Evolutionary conservation across 2,888 invertebrate species (phyloP), one percentile per base, ranked within the genome.

Genomic region (Helobdella robusta): DNA sequence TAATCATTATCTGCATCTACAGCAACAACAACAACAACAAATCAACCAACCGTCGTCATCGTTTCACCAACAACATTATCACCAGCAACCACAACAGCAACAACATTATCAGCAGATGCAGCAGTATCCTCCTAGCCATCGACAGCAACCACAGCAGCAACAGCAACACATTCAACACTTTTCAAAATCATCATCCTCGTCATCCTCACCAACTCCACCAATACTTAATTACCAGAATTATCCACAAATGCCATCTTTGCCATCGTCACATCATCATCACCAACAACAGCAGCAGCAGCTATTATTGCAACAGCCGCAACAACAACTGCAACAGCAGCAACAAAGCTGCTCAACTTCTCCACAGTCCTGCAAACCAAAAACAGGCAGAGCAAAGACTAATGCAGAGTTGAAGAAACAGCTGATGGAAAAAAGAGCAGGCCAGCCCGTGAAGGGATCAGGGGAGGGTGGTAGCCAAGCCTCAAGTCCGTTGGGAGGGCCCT

Each of bases 361-460:
- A 11, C 35, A 32, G 18, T 35, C 61, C 2, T 18, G 36, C 11
- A 58, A 62, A 34, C 64, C 66, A 2, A 64, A 64, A 36, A 62
- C 64, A 15, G 67, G 68, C 18, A 46, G 67, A 35, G 67, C 68
- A 2, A 68, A 68, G 61, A 68, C 68, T 20, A 68, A 68, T 23
- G 66, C 62, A 3, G 67, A 68, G 25, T 64, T 68, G 28, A 68
- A 68, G 65, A 68, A 67, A 30, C 64, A 68, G 48, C 52, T 68
- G 65, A 65, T 66, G 67, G 62, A 66, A 35, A 67, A 66, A 28
- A 54, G 66, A 46, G 65, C 62, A 2, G 63, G 44, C 25, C 62
- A 62, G 34, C 34, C 61, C 2, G 46, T 60, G 32, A 65, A 44
- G 46, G 66, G 61, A 15, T 50, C 30, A 23, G 63, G 63, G 5